Evolutionary conservation across 2,888 invertebrate genomes (phyloP).

Genomic region (Merodon equestris): DNA sequence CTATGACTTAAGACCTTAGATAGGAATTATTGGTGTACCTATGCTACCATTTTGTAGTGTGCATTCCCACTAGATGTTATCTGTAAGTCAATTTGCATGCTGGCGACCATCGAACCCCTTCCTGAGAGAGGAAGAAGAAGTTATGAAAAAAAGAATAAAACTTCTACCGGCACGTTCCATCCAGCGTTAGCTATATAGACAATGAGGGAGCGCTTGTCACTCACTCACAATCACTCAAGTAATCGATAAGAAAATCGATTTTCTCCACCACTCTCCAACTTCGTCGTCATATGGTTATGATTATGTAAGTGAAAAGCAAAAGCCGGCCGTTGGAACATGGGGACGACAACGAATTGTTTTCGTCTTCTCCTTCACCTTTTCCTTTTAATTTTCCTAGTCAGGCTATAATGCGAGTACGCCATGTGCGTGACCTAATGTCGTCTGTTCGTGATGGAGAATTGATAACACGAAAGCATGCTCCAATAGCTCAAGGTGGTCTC

Average conservation of each 20-base stretch:
- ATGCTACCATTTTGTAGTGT: neutral
- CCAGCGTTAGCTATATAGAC: neutral
- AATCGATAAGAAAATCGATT: constrained; percentile 60
- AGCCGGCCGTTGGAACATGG: constrained; percentile 16
- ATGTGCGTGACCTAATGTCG: constrained; percentile 63
- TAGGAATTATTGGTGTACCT: too few relatives aligned
- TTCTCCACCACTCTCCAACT: neutral
- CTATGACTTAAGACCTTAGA: too few relatives aligned
- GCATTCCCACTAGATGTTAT: constrained; percentile 37
- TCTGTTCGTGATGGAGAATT: constrained; percentile 23
- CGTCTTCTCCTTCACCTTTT: constrained; percentile 2
- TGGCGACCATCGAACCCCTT: constrained; percentile 36
- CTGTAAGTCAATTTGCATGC: constrained; percentile 50
- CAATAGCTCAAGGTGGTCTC: constrained; percentile 30
- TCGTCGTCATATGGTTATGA: constrained; percentile 2
- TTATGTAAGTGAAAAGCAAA: constrained; percentile 18
- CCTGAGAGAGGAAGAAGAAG: constrained; percentile 7
- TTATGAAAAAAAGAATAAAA: constrained; percentile 11
- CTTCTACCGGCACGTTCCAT: constrained; percentile 47
- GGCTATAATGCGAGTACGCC: constrained; percentile 26
- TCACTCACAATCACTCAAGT: constrained; percentile 25
- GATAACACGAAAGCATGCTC: constrained; percentile 38
- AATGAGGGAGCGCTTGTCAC: neutral
- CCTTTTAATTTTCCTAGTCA: constrained; percentile 14
- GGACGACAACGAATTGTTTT: neutral